phyloP scores from a whole-genome alignment of 1,140 invertebrate genomes.

The Atta cephalotes region DNA sequence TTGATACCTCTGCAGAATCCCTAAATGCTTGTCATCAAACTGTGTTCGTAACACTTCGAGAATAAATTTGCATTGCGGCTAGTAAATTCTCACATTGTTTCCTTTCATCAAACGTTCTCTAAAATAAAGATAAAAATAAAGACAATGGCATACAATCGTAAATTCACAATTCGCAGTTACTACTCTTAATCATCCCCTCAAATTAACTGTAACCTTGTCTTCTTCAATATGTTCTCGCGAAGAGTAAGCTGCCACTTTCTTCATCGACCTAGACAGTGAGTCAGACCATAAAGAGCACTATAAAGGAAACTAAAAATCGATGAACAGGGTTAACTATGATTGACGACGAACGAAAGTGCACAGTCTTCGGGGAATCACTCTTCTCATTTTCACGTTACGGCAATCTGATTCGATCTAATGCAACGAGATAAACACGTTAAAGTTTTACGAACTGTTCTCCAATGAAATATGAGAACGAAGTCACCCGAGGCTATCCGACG shows the following conservation, averaged over 20 bases:
- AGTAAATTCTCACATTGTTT: constrained; percentile 26
- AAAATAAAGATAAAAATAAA: background rate
- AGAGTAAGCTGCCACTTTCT: background rate
- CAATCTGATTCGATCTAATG: constrained; percentile 34
- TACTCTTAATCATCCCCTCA: background rate
- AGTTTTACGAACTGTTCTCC: constrained; percentile 63
- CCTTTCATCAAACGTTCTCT: background rate
- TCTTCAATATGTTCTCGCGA: background rate
- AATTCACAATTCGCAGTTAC: background rate
- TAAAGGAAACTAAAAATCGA: constrained; percentile 39
- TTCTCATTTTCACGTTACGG: constrained; percentile 53
- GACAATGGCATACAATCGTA: background rate
- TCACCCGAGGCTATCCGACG: constrained; percentile 62
- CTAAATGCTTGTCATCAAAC: constrained; percentile 72
- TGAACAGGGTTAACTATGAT: constrained; percentile 70
- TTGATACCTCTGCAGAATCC: constrained; percentile 67
- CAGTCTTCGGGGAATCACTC: constrained; percentile 48
- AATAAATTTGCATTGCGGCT: constrained; percentile 62
- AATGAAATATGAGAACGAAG: constrained; percentile 42
- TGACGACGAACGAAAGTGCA: constrained; percentile 66
- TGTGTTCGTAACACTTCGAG: constrained; percentile 60
- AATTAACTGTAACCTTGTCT: background rate
- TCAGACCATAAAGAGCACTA: constrained; percentile 42
- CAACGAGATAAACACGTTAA: constrained; percentile 69
- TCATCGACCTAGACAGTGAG: background rate